Percentiles rank a stretch among this genome's conserved stretches.
phyloP scores from a whole-genome alignment of 2,113 vertebrate genomes.

The Nipponia nippon region DNA sequence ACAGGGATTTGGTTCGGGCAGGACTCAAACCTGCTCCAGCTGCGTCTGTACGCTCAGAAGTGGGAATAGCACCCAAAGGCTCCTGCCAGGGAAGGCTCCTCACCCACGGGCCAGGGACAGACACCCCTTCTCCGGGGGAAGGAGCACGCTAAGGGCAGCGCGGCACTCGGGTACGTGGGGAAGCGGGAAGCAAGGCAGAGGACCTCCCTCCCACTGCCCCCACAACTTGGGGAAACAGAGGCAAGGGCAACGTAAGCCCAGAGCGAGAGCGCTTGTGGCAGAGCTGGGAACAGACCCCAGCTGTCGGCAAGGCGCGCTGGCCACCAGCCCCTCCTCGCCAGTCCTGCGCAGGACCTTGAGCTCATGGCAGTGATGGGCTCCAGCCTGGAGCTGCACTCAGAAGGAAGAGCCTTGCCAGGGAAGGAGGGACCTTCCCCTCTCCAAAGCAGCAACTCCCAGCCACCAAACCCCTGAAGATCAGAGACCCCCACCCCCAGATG shows the following conservation, averaged over 20 bases:
- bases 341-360: neutral
- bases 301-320: rapidly evolving
- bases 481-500: neutral
- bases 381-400: neutral
- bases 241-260: neutral
- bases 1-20: neutral
- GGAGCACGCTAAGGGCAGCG: neutral
- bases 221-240: neutral
- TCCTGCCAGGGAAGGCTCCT: neutral
- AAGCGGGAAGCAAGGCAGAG: neutral
- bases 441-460: neutral
- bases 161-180: rapidly evolving
- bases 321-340: neutral
- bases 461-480: neutral
- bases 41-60: neutral
- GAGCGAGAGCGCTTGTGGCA: neutral
- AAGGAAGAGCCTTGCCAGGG: neutral
- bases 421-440: neutral
- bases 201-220: neutral
- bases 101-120: neutral
- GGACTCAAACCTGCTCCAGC: neutral
- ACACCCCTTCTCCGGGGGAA: rapidly evolving
- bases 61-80: neutral
- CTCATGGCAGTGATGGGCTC: neutral
- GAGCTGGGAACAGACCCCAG: neutral